These are phyloP conservation scores for Amphipyra tragopoginis DNA, from an alignment of 2,888 invertebrate genomes.

Conservation along the genomic window DNA sequence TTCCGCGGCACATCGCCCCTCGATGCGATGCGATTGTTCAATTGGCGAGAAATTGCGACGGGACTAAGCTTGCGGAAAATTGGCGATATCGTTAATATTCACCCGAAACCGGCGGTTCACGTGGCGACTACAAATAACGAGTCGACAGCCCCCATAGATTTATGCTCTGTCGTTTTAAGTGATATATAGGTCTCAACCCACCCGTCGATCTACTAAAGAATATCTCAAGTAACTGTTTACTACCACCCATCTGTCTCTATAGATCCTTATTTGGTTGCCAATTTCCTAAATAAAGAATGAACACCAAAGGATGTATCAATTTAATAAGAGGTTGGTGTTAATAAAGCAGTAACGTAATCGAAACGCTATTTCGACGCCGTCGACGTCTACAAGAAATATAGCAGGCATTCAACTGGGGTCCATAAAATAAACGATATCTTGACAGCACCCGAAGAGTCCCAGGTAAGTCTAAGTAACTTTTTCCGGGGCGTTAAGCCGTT, in stretches of 20 bases:
- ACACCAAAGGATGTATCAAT: slow-evolving; percentile 22
- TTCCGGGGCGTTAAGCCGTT: slow-evolving; percentile 82
- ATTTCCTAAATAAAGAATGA: slow-evolving; percentile 55
- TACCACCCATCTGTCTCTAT: slow-evolving; percentile 59
- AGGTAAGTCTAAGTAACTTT: slow-evolving; percentile 84
- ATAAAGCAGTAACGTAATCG: slow-evolving; percentile 64
- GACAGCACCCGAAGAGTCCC: slow-evolving; percentile 73
- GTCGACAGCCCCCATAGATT: slow-evolving; percentile 86
- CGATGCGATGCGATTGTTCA: slow-evolving; percentile 87
- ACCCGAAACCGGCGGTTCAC: slow-evolving; percentile 88
- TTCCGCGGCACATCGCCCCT: slow-evolving; percentile 70
- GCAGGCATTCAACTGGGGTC: slow-evolving; percentile 65
- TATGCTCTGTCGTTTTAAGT: slow-evolving; percentile 88
- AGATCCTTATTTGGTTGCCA: slow-evolving; percentile 62
- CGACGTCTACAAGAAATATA: slow-evolving; percentile 67
- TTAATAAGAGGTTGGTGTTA: slow-evolving; percentile 32
- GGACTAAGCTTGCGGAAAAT: slow-evolving; percentile 88
- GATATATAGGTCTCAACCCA: slow-evolving; percentile 82
- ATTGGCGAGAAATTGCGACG: slow-evolving; percentile 90
- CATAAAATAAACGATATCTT: slow-evolving; percentile 78
- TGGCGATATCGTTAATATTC: slow-evolving; percentile 90
- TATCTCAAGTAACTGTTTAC: slow-evolving; percentile 79
- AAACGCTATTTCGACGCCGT: slow-evolving; percentile 64
- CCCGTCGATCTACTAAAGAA: slow-evolving; percentile 75
- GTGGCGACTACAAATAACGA: slow-evolving; percentile 89